phyloP scores from a whole-genome alignment of 2,113 vertebrate genomes.

The Hucho hucho region DNA sequence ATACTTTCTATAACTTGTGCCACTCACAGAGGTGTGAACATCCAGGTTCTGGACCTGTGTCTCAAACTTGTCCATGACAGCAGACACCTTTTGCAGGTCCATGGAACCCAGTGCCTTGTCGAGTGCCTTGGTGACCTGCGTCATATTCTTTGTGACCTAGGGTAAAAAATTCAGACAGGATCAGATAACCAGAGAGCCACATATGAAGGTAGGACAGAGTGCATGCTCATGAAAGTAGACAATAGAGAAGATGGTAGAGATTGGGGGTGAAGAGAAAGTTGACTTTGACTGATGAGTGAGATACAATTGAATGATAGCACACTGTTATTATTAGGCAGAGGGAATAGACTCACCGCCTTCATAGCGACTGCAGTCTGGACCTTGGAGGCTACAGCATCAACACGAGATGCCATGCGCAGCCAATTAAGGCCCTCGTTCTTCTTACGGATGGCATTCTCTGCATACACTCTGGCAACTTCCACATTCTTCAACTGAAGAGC shows the following conservation, averaged over 20 bases:
- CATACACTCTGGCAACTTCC: conserved; percentile 90
- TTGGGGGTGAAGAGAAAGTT: background rate
- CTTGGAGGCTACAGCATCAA: conserved; percentile 94
- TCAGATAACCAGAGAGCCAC: background rate
- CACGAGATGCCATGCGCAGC: conserved; percentile 91
- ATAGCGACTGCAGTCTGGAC: conserved; percentile 95
- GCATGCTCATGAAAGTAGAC: background rate
- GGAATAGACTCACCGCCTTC: conserved; percentile 84
- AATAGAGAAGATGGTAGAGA: background rate
- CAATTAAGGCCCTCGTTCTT: conserved; percentile 93
- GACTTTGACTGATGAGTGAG: no score
- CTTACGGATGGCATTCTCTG: conserved; percentile 94
- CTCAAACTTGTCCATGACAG: conserved; percentile 97
- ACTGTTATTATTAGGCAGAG: background rate
- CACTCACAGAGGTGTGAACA: conserved; percentile 94
- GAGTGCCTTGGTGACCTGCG: conserved; percentile 93
- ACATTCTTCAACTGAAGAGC: conserved; percentile 97
- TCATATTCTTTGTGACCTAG: conserved; percentile 96
- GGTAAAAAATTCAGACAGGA: background rate
- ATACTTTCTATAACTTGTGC: background rate
- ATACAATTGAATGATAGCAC: no score
- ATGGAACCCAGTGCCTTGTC: conserved; percentile 93
- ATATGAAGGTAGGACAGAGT: background rate
- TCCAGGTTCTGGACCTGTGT: conserved; percentile 96
- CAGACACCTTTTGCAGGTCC: conserved; percentile 96